Percentiles rank a stretch among this genome's conserved stretches.
These are phyloP conservation scores for Gallinago media DNA, from an alignment of 2,113 vertebrate species.

Conservation along the genomic window DNA sequence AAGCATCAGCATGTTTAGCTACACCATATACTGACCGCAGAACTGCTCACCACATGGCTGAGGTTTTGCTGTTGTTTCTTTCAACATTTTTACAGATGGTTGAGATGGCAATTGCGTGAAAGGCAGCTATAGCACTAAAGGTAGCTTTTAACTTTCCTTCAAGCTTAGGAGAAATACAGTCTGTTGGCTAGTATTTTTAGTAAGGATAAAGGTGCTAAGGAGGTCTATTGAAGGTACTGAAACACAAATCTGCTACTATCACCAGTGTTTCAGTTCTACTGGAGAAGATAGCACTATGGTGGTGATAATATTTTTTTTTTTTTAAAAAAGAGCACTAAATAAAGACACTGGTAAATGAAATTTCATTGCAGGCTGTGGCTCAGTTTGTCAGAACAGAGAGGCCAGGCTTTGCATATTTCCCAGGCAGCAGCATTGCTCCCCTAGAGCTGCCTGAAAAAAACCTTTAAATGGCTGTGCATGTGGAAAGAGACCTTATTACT, in stretches of 20 bases:
- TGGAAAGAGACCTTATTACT: neutral
- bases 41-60: neutral
- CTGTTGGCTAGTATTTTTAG: neutral
- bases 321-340: neutral
- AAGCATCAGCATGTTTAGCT: neutral
- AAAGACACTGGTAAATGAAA: neutral
- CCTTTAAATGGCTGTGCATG: neutral
- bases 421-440: neutral
- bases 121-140: neutral
- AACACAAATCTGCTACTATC: neutral
- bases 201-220: neutral
- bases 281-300: accelerated
- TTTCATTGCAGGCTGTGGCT: neutral
- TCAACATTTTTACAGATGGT: neutral
- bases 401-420: neutral
- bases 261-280: neutral
- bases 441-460: neutral
- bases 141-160: neutral
- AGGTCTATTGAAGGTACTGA: neutral
- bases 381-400: neutral
- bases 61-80: neutral
- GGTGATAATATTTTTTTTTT: neutral
- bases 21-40: neutral
- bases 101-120: neutral
- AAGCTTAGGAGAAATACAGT: neutral